Evolutionary conservation across 2,113 vertebrate genomes (phyloP), one percentile per base, ranked within the genome.

Genomic region (Pterocles burchelli): DNA sequence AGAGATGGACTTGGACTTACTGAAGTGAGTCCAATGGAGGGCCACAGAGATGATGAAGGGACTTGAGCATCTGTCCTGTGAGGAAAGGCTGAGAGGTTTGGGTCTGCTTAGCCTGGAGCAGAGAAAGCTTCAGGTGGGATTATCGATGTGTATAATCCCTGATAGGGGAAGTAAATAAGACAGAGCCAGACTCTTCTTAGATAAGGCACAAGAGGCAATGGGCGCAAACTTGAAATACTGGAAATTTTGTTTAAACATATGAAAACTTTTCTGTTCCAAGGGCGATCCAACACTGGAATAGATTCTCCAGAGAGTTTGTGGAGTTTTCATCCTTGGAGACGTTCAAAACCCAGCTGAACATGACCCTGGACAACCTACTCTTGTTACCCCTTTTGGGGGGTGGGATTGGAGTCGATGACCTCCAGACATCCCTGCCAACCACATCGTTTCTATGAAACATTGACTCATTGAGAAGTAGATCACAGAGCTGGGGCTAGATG

Each of bases 351-450:
- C 17, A 62, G 7, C 18, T 66, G 41, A 11, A 5, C 11, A 26
- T 66, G 34, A 52, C 26, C 12, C 43, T 72, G 13, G 19, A 4
- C 26, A 48, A 38, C 17, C 5, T 49, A 14, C 15, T 78, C 13
- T 63, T 28, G 26, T 48, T 41, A 8, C 6, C 19, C 12, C 1
- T 7, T 77, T 58, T 34, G 38, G 54, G 68, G 59, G 65, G 9
- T 3, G 0, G 2, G 9, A 10, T 72, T 22, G 25, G 13, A 31
- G 20, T 48, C 33, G 25, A 17, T 0, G 0, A 14, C 57, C 13
- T 85, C 33, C 34, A 63, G 25, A 49, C 8, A 20, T 49, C 36
- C 2, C 14, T 79, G 62, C 46, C 33, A 55, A 22, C 8, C 0
- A 2, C 61, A 46, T 19, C 33, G 5, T 70, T 45, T 83, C 66